These are phyloP conservation scores for Microctonus aethiopoides DNA, from an alignment of 2,888 invertebrate genomes.

Conservation along the genomic window DNA sequence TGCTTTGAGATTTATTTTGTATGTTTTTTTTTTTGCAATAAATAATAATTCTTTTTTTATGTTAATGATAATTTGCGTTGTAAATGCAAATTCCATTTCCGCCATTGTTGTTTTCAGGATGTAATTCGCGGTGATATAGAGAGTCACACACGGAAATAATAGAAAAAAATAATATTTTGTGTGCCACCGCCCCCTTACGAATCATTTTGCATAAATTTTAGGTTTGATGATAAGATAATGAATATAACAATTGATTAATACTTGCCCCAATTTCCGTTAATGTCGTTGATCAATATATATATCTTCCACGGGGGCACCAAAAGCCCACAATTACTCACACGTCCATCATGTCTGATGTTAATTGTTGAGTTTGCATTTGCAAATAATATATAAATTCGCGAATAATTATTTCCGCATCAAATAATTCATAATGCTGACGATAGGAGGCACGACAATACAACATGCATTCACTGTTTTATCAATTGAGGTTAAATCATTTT, in stretches of 20 bases:
- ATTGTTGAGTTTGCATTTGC: constrained; percentile 52
- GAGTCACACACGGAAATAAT: constrained; percentile 35
- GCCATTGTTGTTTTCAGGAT: constrained; percentile 56
- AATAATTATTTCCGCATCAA: constrained; percentile 59
- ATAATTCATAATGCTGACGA: constrained; percentile 45
- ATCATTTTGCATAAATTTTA: constrained; percentile 39
- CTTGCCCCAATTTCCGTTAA: constrained; percentile 46
- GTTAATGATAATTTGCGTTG: constrained; percentile 21
- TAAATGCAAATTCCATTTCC: constrained; percentile 42
- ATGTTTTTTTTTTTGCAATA: neutral
- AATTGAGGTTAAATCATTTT: no score
- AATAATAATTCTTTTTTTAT: neutral
- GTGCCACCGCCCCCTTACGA: constrained; percentile 60
- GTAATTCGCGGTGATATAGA: constrained; percentile 26
- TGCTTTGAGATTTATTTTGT: no score
- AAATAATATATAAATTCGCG: constrained; percentile 56
- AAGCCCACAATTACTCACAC: constrained; percentile 36
- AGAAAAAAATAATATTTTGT: constrained; percentile 50
- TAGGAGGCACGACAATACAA: constrained; percentile 52
- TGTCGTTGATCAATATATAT: constrained; percentile 36
- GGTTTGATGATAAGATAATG: constrained; percentile 27
- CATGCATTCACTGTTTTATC: no score
- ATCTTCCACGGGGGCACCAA: constrained; percentile 16
- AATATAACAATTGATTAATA: no score
- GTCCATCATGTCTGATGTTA: constrained; percentile 45